A percentile compares a stretch with the other conserved stretches of the same genome.
Evolutionary conservation across 2,888 invertebrate species (phyloP).

Genomic region (Lochmaea capreae): DNA sequence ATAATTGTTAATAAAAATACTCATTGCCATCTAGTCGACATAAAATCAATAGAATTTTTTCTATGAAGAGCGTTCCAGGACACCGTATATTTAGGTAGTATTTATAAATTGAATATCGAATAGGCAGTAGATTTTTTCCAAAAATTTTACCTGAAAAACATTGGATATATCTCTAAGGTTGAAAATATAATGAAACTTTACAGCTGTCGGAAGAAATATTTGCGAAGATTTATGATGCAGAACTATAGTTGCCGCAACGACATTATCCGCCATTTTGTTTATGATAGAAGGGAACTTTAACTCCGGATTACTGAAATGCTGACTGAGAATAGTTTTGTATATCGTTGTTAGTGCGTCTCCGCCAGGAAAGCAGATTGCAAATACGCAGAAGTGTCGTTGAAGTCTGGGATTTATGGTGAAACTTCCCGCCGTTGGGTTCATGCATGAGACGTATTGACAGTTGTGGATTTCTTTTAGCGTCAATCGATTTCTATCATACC

Average conservation of each 20-base stretch:
- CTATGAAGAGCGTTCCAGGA: no score
- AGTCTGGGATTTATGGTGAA: constrained; percentile 96
- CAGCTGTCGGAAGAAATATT: constrained; percentile 93
- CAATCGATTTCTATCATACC: constrained; percentile 86
- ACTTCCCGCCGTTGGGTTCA: constrained; percentile 98
- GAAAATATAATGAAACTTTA: constrained; percentile 97
- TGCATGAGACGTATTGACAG: constrained; percentile 96
- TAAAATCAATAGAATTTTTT: no score
- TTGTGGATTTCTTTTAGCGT: constrained; percentile 95
- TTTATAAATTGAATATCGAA: no score
- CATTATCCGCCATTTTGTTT: constrained; percentile 75
- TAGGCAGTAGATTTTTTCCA: background rate
- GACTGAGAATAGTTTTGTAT: constrained; percentile 88
- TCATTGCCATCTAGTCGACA: no score
- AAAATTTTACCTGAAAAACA: constrained; percentile 82
- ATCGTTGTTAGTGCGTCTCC: constrained; percentile 87
- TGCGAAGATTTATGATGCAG: constrained; percentile 88
- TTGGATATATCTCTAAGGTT: constrained; percentile 95
- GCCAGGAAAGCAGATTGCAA: constrained; percentile 83
- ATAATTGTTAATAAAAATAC: no score
- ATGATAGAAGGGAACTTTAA: constrained; percentile 81
- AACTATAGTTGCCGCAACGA: constrained; percentile 85
- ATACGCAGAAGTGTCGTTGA: constrained; percentile 90
- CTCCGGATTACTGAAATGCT: constrained; percentile 86
- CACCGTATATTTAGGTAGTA: no score